Evolutionary conservation across 2,888 invertebrate genomes (phyloP).

Genomic region (Cantharis rustica): DNA sequence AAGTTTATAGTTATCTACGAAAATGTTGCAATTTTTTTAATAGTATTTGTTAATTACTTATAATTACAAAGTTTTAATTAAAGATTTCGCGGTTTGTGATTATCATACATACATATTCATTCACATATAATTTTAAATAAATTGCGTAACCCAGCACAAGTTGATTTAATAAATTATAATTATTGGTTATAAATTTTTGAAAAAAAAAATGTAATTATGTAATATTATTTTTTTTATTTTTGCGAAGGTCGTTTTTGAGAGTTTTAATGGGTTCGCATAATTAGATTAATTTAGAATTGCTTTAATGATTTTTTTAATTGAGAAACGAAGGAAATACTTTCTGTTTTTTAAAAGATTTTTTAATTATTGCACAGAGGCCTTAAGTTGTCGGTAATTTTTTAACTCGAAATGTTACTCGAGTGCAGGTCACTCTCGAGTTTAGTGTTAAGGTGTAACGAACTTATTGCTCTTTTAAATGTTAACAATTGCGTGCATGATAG

Average conservation of each 20-base stretch:
- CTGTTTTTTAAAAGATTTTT: not conserved
- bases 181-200: not conserved
- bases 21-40: not conserved
- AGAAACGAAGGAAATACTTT: not conserved
- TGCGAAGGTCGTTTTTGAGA: not conserved
- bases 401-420: not conserved
- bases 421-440: not conserved
- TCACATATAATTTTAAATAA: not conserved
- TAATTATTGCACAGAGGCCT: not conserved
- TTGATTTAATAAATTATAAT: not conserved
- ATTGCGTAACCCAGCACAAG: not conserved
- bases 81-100: not conserved
- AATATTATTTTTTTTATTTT: not conserved
- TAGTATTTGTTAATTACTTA: not conserved
- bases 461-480: not conserved
- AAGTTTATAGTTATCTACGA: not conserved
- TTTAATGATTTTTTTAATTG: not conserved
- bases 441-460: not conserved
- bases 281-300: not conserved
- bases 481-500: not conserved
- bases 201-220: not conserved
- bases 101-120: not conserved
- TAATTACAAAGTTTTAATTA: not conserved
- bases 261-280: not conserved
- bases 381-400: not conserved